phyloP scores from a whole-genome alignment of 2,797 vertebrate species.

The Enteromius trimaculatus region DNA sequence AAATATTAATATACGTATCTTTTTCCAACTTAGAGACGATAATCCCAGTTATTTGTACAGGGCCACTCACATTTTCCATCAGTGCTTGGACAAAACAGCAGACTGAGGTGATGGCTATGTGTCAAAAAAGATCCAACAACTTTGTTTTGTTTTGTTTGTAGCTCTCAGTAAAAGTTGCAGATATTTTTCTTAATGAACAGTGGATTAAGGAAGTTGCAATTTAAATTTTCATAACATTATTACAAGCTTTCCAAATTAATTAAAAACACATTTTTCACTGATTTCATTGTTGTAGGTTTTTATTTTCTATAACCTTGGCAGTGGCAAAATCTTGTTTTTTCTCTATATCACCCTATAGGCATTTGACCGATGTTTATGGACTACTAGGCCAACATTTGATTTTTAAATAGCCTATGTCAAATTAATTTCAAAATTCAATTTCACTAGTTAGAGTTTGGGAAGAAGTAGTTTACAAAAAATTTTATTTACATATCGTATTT shows the following conservation, averaged over 20 bases:
- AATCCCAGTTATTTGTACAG: background rate
- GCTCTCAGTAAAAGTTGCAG: background rate
- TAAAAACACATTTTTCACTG: background rate
- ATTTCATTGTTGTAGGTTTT: background rate
- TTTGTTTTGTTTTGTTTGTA: background rate
- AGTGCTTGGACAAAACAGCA: background rate
- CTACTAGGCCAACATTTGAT: background rate
- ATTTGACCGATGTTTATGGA: background rate
- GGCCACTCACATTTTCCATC: background rate
- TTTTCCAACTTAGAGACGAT: background rate
- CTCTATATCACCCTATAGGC: background rate
- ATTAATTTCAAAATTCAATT: background rate
- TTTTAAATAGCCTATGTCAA: background rate
- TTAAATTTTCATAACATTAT: background rate
- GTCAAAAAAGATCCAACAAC: background rate
- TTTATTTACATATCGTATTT: no score
- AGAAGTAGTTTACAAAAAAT: background rate
- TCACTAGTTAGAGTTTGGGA: background rate
- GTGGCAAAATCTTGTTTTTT: background rate
- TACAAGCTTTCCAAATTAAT: background rate
- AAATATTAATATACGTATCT: background rate
- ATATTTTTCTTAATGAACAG: background rate
- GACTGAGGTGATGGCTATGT: background rate
- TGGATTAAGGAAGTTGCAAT: background rate
- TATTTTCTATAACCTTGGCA: background rate